Base-by-base conservation (phyloP, 2,113 vertebrate genomes). In the Zapornia atra region DNA sequence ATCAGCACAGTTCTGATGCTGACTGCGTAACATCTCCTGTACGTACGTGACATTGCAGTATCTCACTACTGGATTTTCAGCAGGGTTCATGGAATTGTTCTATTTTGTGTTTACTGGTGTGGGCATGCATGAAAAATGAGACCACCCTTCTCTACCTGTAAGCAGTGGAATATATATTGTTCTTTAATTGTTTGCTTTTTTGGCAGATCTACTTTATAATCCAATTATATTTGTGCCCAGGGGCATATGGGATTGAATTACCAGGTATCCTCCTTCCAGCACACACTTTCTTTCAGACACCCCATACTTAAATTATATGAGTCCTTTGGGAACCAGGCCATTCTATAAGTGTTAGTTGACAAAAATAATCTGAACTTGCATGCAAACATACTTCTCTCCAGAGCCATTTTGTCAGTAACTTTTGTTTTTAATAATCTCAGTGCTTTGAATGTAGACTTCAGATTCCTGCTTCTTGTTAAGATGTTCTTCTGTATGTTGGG, bases 101-200 rank as follows among this genome's bases (percentile, higher is more conserved):
- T 69, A 6, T 68, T 92, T 84, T 65, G 29, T 50, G 12, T 66
- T 90, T 86, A 63, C 24, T 66, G 48, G 8, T 73, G 20, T 57
- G 48, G 50, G 26, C 59, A 33, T 68, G 21, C 50, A 31, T 0
- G 0, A 84, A 76, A 68, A 80, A 59, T 64, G 36, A 85, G 95
- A 28, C 42, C 31, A 53, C 25, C 5, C 21, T 93, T 88, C 65
- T 71, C 44, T 71, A 86, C 86, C 48, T 81, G 56, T 80, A 92
- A 93, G 82, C 70, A 54, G 70, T 64, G 82, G 93, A 84, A 60
- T 75, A 69, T 9, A 18, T 61, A 48, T 51, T 94, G 65, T 73
- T n/a, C 73, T 92, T 85, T 72, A 97, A 93, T 93, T 95, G 63
- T 94, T 97, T 96, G 91, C 22, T 29, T 60, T 91, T 96, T 78